Conservation (phyloP, 2,888 invertebrate species). For the Melolontha melolontha region DNA sequence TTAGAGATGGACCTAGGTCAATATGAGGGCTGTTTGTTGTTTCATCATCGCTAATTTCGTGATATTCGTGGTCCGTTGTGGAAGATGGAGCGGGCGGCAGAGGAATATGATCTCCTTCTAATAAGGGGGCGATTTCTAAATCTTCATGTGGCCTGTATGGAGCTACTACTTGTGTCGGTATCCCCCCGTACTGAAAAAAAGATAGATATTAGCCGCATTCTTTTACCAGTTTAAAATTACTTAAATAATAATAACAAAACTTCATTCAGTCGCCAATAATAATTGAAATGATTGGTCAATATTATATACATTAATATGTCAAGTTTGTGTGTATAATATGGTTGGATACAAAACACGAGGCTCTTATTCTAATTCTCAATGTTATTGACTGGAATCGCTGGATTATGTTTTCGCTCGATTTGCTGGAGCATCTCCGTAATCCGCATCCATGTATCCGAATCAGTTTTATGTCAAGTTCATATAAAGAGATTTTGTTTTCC, state of each 20-base stretch:
- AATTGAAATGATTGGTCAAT: too few relatives aligned
- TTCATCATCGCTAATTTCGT: conserved; percentile 87
- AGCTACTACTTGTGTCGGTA: conserved; percentile 89
- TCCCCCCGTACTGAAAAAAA: conserved; percentile 73
- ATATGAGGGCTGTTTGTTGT: conserved; percentile 69
- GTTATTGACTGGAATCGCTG: too few relatives aligned
- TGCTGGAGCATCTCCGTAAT: too few relatives aligned
- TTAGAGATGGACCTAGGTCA: conserved; percentile 88
- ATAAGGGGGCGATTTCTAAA: conserved; percentile 75
- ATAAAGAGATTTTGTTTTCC: too few relatives aligned
- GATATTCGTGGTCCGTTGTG: conserved; percentile 78
- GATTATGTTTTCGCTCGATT: too few relatives aligned
- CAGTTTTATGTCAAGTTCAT: too few relatives aligned
- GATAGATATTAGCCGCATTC: not conserved
- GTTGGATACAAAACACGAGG: too few relatives aligned
- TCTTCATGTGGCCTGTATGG: conserved; percentile 92
- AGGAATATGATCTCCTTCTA: conserved; percentile 63
- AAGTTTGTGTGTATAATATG: too few relatives aligned
- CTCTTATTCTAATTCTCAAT: too few relatives aligned
- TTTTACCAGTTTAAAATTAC: not conserved
- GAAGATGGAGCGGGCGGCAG: conserved; percentile 63
- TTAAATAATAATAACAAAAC: not conserved
- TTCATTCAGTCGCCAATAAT: too few relatives aligned
- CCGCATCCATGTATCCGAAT: too few relatives aligned
- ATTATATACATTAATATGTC: too few relatives aligned